Evolutionary conservation across 1,140 invertebrate species (phyloP).

Genomic region (Contarinia nasturtii): DNA sequence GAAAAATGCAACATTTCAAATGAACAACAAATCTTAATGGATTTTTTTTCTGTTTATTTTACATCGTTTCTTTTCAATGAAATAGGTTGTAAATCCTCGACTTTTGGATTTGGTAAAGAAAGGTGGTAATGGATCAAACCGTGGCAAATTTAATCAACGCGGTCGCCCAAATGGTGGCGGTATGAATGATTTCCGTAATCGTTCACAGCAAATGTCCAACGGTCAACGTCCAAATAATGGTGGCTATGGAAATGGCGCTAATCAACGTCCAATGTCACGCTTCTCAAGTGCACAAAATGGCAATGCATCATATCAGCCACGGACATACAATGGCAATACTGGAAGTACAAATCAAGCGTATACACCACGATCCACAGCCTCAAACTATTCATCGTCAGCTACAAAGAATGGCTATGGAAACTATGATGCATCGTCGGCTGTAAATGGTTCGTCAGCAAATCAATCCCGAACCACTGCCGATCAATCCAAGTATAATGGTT

Average conservation of each 20-base stretch:
- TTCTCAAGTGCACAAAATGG: not conserved
- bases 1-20: not conserved
- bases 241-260: not conserved
- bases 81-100: conserved; percentile 34
- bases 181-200: not conserved
- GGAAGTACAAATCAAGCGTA: too few relatives aligned
- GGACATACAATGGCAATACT: too few relatives aligned
- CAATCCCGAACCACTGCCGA: not conserved
- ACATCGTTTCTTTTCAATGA: too few relatives aligned
- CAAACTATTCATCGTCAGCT: too few relatives aligned
- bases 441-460: not conserved
- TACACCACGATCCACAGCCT: too few relatives aligned
- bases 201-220: not conserved
- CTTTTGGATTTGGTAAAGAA: conserved; percentile 32
- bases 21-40: too few relatives aligned
- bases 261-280: not conserved
- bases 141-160: not conserved
- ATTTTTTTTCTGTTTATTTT: not conserved
- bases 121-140: conserved; percentile 10
- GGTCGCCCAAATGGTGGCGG: conserved; percentile 5
- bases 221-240: not conserved
- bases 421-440: too few relatives aligned
- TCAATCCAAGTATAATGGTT: not conserved
- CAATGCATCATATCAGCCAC: too few relatives aligned
- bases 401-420: too few relatives aligned